These are phyloP conservation scores for Brachyhypopomus gauderio DNA, from an alignment of 2,113 vertebrate genomes.

Conservation along the genomic window DNA sequence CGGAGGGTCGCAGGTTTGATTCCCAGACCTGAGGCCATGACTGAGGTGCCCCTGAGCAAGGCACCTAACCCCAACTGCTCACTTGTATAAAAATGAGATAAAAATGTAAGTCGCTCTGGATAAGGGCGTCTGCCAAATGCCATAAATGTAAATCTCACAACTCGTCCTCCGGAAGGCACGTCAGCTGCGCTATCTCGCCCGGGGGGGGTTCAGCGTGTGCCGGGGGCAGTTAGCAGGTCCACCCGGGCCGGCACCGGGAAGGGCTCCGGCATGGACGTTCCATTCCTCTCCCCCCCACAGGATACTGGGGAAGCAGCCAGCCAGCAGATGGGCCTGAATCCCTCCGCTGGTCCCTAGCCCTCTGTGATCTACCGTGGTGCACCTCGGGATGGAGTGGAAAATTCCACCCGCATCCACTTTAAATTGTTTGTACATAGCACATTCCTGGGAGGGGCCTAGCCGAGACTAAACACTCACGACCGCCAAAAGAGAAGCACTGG, in stretches of 20 bases:
- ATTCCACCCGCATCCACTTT: conserved; percentile 28
- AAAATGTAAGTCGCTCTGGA: too few relatives aligned
- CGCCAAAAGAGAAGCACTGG: background rate
- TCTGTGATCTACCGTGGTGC: background rate
- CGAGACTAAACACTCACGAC: background rate
- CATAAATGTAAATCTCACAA: too few relatives aligned
- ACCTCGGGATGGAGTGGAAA: conserved; percentile 34
- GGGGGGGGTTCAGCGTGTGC: background rate
- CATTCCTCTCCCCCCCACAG: background rate
- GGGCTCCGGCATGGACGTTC: background rate
- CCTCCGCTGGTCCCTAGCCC: background rate
- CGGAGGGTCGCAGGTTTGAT: too few relatives aligned
- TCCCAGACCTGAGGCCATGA: too few relatives aligned
- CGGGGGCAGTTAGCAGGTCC: conserved; percentile 1
- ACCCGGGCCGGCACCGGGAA: too few relatives aligned
- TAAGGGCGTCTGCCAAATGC: too few relatives aligned
- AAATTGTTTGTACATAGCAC: conserved; percentile 10
- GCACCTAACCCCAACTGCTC: too few relatives aligned
- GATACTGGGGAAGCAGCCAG: background rate
- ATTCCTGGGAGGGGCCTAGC: background rate
- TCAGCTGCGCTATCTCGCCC: background rate
- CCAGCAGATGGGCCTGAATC: background rate
- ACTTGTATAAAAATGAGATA: too few relatives aligned
- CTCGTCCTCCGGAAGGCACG: conserved; percentile 1
- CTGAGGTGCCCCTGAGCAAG: too few relatives aligned